These are phyloP conservation scores for Microtus oregoni DNA, from an alignment of 2,113 vertebrate species.

Conservation along the genomic window DNA sequence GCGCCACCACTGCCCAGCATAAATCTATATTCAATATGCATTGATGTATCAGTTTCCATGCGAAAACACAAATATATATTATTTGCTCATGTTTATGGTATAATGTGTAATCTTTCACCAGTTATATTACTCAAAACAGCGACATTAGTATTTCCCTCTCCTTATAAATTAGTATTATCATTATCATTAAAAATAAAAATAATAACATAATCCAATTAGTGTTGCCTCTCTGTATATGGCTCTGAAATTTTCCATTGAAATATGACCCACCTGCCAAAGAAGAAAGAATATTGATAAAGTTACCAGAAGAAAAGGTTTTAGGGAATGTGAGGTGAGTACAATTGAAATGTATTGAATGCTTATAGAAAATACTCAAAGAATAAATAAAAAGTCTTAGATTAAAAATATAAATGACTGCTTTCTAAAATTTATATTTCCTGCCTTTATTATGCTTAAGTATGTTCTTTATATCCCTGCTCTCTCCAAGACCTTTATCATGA, in stretches of 20 bases:
- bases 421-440: background rate
- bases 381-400: background rate
- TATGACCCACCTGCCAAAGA: background rate
- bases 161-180: background rate
- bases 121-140: background rate
- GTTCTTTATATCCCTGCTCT: no score
- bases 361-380: background rate
- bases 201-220: background rate
- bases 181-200: conserved; percentile 9
- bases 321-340: background rate
- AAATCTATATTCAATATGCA: background rate
- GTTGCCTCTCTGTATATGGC: background rate
- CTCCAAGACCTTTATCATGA: no score
- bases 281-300: background rate
- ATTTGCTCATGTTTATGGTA: background rate
- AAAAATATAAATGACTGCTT: background rate
- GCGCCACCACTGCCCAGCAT: no score
- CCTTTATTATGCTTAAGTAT: no score
- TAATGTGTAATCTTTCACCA: background rate
- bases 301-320: background rate
- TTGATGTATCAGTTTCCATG: no score
- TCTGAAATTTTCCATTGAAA: background rate
- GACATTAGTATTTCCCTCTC: background rate
- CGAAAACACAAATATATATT: background rate
- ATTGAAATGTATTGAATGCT: background rate